Percentiles rank a stretch among this genome's conserved stretches.
These are phyloP conservation scores for Platyrinchus mystaceus DNA, from an alignment of 2,797 vertebrate genomes.

Conservation along the genomic window DNA sequence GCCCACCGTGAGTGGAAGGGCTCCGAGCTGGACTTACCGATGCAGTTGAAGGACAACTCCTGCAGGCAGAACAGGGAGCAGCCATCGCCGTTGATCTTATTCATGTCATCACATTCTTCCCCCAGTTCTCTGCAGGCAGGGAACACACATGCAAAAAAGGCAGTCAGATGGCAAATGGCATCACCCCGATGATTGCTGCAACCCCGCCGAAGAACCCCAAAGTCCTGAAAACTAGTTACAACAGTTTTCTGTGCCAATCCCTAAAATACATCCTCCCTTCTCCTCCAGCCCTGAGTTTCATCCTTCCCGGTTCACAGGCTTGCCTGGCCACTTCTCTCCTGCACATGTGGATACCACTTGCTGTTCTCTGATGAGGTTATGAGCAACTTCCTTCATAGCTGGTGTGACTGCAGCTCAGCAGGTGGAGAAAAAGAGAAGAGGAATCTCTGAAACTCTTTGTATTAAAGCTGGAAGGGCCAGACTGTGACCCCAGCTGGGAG, in stretches of 20 bases:
- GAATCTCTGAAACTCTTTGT: constrained; percentile 39
- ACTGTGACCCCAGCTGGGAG: neutral
- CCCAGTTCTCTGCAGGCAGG: constrained; percentile 80
- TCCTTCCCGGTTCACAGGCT: neutral
- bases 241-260: neutral
- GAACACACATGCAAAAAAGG: neutral
- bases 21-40: constrained; percentile 81
- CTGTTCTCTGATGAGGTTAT: constrained; percentile 49
- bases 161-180: neutral
- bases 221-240: neutral
- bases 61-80: constrained; percentile 93
- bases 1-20: neutral
- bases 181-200: neutral
- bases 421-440: constrained; percentile 41
- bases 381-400: constrained; percentile 54
- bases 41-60: constrained; percentile 93
- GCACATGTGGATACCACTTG: constrained; percentile 51
- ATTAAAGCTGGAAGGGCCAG: constrained; percentile 31
- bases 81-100: constrained; percentile 92
- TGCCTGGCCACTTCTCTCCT: neutral
- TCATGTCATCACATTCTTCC: constrained; percentile 96
- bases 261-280: neutral
- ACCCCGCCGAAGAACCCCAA: neutral
- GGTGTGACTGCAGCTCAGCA: constrained; percentile 32
- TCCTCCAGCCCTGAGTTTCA: neutral